A percentile compares a stretch with the other conserved stretches of the same genome.
Conservation (phyloP, 2,113 vertebrate genomes). For the Falco punctatus region DNA sequence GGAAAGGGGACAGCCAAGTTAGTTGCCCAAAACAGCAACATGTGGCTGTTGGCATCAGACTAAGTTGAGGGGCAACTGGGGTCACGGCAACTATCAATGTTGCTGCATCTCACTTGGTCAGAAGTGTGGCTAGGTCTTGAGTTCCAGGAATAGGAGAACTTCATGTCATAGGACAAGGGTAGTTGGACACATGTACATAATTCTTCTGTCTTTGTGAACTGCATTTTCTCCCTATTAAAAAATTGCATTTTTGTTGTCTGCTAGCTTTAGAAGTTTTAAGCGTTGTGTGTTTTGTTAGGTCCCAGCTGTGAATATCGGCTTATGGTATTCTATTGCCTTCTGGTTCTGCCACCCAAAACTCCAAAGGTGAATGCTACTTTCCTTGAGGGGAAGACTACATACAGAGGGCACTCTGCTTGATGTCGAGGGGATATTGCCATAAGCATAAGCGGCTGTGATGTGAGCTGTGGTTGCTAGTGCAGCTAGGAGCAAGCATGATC, state of each 20-base stretch:
- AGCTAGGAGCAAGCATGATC: background rate
- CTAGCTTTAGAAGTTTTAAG: background rate
- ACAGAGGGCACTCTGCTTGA: accelerated
- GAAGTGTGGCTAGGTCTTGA: background rate
- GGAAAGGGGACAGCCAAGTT: background rate
- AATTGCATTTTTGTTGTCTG: background rate
- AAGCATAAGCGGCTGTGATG: accelerated
- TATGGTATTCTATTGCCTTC: background rate
- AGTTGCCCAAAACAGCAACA: background rate
- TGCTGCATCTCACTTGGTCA: background rate
- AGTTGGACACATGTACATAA: accelerated
- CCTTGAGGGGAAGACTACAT: background rate
- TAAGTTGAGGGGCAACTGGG: background rate
- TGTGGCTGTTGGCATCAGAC: background rate
- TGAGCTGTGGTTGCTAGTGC: background rate
- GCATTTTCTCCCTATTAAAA: background rate
- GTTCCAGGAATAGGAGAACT: background rate
- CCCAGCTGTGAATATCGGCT: background rate
- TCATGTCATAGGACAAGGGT: background rate
- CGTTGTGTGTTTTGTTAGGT: background rate
- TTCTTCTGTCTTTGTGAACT: background rate
- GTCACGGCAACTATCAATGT: background rate
- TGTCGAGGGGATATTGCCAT: background rate
- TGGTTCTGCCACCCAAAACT: background rate
- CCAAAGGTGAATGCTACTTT: background rate